Conservation (phyloP, 2,888 invertebrate species). For the Congeria kusceri region DNA sequence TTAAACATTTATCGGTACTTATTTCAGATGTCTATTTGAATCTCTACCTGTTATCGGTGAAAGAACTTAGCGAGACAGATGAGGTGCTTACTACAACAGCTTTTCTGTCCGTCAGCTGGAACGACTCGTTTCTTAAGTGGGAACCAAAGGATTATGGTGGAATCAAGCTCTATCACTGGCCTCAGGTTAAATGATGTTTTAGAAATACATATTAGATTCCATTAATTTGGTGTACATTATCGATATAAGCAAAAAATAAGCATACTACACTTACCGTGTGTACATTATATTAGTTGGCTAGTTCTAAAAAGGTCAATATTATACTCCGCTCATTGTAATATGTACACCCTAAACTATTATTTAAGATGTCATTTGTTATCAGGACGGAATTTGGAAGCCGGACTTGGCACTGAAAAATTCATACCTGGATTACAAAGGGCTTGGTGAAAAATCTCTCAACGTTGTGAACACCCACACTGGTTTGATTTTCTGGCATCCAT, state of each 20-base stretch:
- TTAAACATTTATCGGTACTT: too few relatives aligned
- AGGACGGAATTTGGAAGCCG: constrained; percentile 31
- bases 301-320: too few relatives aligned
- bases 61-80: constrained; percentile 19
- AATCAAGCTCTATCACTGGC: constrained; percentile 19
- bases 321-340: too few relatives aligned
- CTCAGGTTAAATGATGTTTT: constrained; percentile 16
- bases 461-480: neutral
- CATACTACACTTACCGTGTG: too few relatives aligned
- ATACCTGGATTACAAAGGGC: constrained; percentile 14
- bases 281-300: too few relatives aligned
- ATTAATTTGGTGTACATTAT: too few relatives aligned
- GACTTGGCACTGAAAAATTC: constrained; percentile 18
- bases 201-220: too few relatives aligned
- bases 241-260: too few relatives aligned
- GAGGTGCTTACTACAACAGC: constrained; percentile 24
- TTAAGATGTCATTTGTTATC: too few relatives aligned
- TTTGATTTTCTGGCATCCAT: constrained; percentile 10
- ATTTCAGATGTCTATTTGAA: constrained; percentile 22
- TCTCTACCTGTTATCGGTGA: constrained; percentile 23
- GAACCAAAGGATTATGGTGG: constrained; percentile 16
- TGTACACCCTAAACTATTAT: too few relatives aligned
- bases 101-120: constrained; percentile 26
- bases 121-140: constrained; percentile 32
- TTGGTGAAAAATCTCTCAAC: constrained; percentile 4